Conservation (phyloP, 2,113 vertebrate genomes). For the Camarhynchus parvulus region DNA sequence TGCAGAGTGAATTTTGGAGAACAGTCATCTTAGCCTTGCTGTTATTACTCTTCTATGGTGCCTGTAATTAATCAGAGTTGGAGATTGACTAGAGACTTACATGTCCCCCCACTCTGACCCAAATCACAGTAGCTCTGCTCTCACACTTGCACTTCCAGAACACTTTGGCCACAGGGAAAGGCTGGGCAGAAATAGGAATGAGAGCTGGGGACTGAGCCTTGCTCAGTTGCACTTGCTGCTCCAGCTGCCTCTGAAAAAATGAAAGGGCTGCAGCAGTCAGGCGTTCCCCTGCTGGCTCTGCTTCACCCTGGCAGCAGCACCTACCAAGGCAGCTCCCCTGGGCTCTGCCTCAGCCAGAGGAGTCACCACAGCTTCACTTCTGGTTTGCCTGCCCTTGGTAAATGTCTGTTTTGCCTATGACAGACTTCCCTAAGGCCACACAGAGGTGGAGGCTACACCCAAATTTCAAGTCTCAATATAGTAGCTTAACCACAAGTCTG, state of each 20-base stretch:
- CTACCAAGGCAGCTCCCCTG: background rate
- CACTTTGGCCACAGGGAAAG: background rate
- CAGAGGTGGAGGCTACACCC: background rate
- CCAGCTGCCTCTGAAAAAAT: background rate
- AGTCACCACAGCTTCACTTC: background rate
- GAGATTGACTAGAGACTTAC: background rate
- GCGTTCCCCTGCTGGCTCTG: background rate
- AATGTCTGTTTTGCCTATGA: background rate
- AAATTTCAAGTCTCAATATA: conserved; percentile 15
- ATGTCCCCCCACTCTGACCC: background rate
- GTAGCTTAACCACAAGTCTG: conserved; percentile 3
- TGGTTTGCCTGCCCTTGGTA: background rate
- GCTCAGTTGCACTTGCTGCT: background rate
- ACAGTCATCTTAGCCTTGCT: background rate
- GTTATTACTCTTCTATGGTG: background rate
- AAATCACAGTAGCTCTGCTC: background rate
- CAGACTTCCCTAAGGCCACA: background rate
- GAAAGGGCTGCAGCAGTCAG: background rate
- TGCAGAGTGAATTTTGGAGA: background rate
- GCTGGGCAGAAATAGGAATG: background rate
- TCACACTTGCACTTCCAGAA: background rate
- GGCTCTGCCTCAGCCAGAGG: background rate
- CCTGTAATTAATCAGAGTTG: background rate
- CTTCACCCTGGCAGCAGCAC: background rate
- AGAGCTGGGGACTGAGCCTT: background rate